Evolutionary conservation across 1,140 invertebrate genomes (phyloP).

Genomic region (Papilio helenus): DNA sequence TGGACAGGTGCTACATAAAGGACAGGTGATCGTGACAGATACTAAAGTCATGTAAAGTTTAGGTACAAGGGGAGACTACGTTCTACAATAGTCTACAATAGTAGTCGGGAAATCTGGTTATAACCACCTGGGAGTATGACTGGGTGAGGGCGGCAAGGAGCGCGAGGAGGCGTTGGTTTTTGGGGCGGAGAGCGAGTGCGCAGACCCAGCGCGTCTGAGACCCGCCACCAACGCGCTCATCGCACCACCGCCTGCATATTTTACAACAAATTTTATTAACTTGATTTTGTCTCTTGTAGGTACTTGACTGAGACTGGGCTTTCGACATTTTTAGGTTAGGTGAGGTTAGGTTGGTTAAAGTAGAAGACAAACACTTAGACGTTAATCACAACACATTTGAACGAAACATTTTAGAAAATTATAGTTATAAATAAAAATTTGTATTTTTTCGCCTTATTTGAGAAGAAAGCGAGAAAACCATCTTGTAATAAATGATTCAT

Average conservation of each 20-base stretch:
- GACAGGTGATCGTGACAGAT: background rate
- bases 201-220: conserved; percentile 75
- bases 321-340: too few species aligned
- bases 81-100: too few species aligned
- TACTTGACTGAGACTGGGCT: background rate
- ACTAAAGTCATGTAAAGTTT: background rate
- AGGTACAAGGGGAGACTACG: background rate
- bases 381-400: background rate
- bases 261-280: conserved; percentile 1
- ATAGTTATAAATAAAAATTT: background rate
- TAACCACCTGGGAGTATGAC: conserved; percentile 84
- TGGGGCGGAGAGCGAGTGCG: conserved; percentile 82
- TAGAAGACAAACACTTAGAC: too few species aligned
- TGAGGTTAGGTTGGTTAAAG: background rate
- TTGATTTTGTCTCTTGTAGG: background rate
- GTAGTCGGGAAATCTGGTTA: background rate
- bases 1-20: background rate
- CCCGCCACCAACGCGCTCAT: conserved; percentile 79
- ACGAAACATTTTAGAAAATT: background rate
- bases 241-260: conserved; percentile 64
- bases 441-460: background rate
- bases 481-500: background rate
- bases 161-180: conserved; percentile 84
- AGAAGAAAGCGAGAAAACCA: background rate
- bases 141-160: conserved; percentile 91